Evolutionary conservation across 2,113 vertebrate species (phyloP).

Genomic region (Neotoma lepida): DNA sequence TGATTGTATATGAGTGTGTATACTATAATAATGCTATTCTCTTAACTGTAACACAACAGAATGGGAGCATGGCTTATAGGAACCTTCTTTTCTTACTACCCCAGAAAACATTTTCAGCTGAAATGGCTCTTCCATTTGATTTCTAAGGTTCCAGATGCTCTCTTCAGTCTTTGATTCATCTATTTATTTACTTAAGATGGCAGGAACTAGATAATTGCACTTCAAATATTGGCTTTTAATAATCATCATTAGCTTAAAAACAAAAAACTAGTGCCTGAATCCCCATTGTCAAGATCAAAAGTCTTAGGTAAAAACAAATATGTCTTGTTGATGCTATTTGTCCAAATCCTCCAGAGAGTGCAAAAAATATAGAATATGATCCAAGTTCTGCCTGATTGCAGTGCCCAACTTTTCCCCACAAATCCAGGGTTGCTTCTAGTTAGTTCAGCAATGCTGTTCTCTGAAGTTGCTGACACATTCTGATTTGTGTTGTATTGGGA

Average conservation of each 20-base stretch:
- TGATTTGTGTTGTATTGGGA: slow-evolving; percentile 2
- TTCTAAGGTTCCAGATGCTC: not conserved
- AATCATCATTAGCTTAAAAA: not conserved
- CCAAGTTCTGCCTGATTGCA: not conserved
- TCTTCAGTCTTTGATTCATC: slow-evolving; percentile 1
- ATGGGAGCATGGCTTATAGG: not conserved
- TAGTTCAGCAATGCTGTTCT: not conserved
- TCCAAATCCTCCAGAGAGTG: not conserved
- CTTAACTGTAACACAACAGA: slow-evolving; percentile 33
- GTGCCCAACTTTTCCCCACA: not conserved
- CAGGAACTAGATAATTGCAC: not conserved
- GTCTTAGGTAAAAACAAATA: not conserved
- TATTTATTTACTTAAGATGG: not conserved
- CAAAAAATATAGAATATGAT: not conserved
- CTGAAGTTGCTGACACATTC: not conserved
- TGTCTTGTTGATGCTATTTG: not conserved
- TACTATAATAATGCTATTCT: not conserved
- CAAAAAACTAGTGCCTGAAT: not conserved
- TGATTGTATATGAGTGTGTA: slow-evolving; percentile 8
- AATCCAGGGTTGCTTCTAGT: not conserved
- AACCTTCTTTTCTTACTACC: not conserved
- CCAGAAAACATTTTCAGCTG: slow-evolving; percentile 7
- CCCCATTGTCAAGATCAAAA: not conserved
- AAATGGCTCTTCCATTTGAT: not conserved
- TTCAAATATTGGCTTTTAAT: not conserved